Evolutionary conservation across 64 coral and sea anemone species (phyloP).

Genomic region (Stylophora pistillata): DNA sequence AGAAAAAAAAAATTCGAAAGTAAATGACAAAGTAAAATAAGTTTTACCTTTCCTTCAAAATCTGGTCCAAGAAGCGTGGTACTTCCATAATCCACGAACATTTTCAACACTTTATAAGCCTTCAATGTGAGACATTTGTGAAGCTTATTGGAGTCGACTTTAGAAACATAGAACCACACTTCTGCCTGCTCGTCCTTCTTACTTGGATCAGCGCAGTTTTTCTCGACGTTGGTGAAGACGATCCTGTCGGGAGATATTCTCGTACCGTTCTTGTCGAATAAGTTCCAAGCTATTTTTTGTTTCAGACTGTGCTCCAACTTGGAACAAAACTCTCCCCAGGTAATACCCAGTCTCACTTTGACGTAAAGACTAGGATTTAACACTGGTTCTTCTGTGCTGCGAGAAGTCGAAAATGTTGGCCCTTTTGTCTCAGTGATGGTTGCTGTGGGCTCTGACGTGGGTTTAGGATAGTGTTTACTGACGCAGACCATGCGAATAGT

Average conservation of each 20-base stretch:
- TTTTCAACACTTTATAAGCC: slow-evolving; percentile 71
- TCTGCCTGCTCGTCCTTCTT: slow-evolving; percentile 66
- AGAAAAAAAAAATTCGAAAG: background rate
- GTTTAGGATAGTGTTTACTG: background rate
- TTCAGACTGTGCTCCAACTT: slow-evolving; percentile 70
- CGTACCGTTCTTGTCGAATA: slow-evolving; percentile 74
- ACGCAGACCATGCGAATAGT: background rate
- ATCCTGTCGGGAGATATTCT: slow-evolving; percentile 59
- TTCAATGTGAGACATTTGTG: slow-evolving; percentile 74
- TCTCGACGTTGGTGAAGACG: slow-evolving; percentile 65
- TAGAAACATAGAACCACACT: slow-evolving; percentile 78
- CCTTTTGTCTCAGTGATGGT: background rate
- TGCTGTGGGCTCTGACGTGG: background rate
- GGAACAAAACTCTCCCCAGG: slow-evolving; percentile 82
- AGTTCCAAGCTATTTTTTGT: slow-evolving; percentile 61
- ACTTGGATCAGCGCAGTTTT: slow-evolving; percentile 66
- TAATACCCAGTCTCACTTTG: slow-evolving; percentile 58
- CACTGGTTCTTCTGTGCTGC: background rate
- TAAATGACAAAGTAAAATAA: background rate
- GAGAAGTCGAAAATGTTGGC: background rate
- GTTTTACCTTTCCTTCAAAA: slow-evolving; percentile 70
- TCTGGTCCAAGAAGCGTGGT: slow-evolving; percentile 61
- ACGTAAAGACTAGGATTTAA: slow-evolving; percentile 33
- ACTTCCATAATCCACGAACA: slow-evolving; percentile 77
- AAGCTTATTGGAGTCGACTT: slow-evolving; percentile 18